Base-by-base conservation (phyloP, 1,140 invertebrate species). In the Heliothis virescens region DNA sequence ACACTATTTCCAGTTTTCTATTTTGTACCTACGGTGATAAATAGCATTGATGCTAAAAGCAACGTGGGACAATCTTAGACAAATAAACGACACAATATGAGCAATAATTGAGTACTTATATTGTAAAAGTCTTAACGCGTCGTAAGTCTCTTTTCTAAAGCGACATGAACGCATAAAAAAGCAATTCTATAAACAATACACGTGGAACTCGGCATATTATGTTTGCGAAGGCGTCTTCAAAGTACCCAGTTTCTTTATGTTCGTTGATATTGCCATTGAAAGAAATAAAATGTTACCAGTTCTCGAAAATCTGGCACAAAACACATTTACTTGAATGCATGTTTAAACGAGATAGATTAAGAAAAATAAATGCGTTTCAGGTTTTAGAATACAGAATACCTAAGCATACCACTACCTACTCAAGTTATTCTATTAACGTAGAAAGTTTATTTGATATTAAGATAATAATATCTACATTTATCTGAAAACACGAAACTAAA, bases 141-240 rank as follows among this genome's bases (percentile, higher is more conserved):
- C 57, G 80, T 79, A 81, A 84, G 79, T 83, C 83, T 83, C 83
- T 88, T 82, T 86, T 80, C 67, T 72, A 84, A 87, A 84, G 82
- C 82, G 74, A 62, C 55, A 79, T 67, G 83, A 47, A 71, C 55
- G 83, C 76, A 79, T 82, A 85, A 16, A 88, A 87, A 86, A 81
- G 82, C 81, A 80, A 79, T 87, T 86, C 88, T 85, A 84, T 85
- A 84, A 87, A 88, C 85, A 90, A 86, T 87, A 87, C 83, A 84
- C 69, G 60, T 76, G 57, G 18, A 48, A 21, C 52, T 57, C 79
- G 76, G 59, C 50, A 72, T 73, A 78, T 86, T 80, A 80, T 79
- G 80, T 80, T 76, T 41, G 74, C 47, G 41, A 73, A 77, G 63
- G 53, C 52, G 73, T 50, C 48, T 83, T 82, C 72, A 83, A 85